phyloP scores from a whole-genome alignment of 2,113 vertebrate genomes.

The Ellobius talpinus region DNA sequence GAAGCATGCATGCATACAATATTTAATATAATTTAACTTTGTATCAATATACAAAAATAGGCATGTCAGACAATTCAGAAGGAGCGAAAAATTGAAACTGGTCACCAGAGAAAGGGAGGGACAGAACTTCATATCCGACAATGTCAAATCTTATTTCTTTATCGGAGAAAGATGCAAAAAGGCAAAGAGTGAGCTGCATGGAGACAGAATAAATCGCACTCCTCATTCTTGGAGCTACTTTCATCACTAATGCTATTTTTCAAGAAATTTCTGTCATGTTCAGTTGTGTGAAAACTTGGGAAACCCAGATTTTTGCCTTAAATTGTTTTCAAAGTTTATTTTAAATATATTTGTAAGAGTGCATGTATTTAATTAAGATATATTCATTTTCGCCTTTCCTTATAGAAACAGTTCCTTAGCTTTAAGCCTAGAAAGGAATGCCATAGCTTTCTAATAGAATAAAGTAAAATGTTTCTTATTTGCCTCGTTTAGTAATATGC shows the following conservation, averaged over 20 bases:
- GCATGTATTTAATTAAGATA: not conserved
- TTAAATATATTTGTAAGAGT: not conserved
- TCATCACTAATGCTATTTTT: not conserved
- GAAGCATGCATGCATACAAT: too few species aligned
- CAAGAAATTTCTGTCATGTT: not conserved
- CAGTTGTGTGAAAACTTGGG: not conserved
- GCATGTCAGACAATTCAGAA: not conserved
- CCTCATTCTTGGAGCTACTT: not conserved
- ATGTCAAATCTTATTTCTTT: not conserved
- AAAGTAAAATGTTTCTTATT: slow-evolving; percentile 31
- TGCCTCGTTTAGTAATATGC: slow-evolving; percentile 7
- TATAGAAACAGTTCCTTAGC: not conserved
- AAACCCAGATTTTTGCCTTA: slow-evolving; percentile 6
- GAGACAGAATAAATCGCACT: not conserved
- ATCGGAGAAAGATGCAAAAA: not conserved
- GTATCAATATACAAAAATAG: too few species aligned
- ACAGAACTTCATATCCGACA: not conserved
- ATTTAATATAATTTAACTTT: too few species aligned
- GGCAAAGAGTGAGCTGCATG: not conserved
- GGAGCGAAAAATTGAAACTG: not conserved
- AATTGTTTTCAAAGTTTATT: not conserved
- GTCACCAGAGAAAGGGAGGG: not conserved
- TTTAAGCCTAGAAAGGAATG: not conserved
- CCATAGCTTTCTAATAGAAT: not conserved
- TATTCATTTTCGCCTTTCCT: not conserved